Percentiles rank a stretch among this genome's conserved stretches.
Evolutionary conservation across 2,113 vertebrate genomes (phyloP).

Genomic region (Irena cyanogastra): DNA sequence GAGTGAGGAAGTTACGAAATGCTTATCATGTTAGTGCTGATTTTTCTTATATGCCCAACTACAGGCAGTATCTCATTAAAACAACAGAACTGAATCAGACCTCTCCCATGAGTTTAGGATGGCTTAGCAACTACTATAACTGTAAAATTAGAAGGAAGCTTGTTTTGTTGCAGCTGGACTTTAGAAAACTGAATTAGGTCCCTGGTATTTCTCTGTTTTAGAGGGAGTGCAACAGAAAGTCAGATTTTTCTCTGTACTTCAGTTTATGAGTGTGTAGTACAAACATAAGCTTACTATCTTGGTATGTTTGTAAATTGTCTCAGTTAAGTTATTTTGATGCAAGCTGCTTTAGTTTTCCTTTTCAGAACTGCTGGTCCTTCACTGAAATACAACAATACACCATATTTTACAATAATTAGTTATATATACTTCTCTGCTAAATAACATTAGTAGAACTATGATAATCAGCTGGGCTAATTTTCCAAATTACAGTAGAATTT

Average conservation of each 20-base stretch:
- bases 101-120: background rate
- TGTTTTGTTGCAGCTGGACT: background rate
- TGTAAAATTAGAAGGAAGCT: background rate
- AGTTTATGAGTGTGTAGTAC: background rate
- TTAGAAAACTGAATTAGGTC: background rate
- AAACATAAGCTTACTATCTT: background rate
- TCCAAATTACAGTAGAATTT: background rate
- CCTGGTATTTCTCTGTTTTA: background rate
- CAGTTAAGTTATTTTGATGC: background rate
- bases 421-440: background rate
- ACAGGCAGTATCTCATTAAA: background rate
- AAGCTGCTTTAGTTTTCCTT: background rate
- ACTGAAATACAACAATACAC: background rate
- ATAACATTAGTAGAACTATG: background rate
- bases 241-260: background rate
- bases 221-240: background rate
- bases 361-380: background rate
- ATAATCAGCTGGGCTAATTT: background rate
- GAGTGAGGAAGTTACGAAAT: background rate
- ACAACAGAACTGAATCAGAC: background rate
- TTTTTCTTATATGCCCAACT: background rate
- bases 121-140: background rate
- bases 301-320: background rate
- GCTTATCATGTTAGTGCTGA: background rate
- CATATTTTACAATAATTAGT: background rate